Evolutionary conservation across 2,888 invertebrate genomes (phyloP).

Genomic region (Agriopis marginaria): DNA sequence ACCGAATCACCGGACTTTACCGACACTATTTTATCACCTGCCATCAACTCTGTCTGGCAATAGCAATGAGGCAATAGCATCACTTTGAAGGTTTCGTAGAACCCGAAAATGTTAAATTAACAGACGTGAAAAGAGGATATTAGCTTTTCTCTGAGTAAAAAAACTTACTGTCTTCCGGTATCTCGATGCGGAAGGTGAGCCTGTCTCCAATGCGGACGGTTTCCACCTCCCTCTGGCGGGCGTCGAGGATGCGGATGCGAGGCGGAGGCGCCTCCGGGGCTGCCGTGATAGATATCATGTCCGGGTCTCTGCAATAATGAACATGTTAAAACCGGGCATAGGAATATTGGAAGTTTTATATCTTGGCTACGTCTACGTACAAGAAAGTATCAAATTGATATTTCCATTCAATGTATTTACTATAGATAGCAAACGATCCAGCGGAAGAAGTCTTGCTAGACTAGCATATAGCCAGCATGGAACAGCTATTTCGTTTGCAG

Average conservation of each 20-base stretch:
- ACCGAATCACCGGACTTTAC: too few relatives aligned
- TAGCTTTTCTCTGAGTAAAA: background rate
- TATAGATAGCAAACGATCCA: too few relatives aligned
- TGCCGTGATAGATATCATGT: constrained; percentile 98
- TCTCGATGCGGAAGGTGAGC: constrained; percentile 97
- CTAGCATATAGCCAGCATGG: too few relatives aligned
- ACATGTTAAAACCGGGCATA: background rate
- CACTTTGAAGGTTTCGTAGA: background rate
- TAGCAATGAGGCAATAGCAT: background rate
- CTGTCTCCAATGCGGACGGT: constrained; percentile 98
- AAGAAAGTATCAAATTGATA: too few relatives aligned
- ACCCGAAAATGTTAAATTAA: background rate
- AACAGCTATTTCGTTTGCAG: too few relatives aligned
- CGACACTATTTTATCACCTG: too few relatives aligned
- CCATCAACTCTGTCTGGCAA: background rate
- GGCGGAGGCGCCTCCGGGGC: constrained; percentile 98
- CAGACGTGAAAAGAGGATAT: background rate
- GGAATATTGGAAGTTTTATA: background rate
- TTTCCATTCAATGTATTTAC: too few relatives aligned
- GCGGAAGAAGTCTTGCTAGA: too few relatives aligned
- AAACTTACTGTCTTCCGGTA: constrained; percentile 96
- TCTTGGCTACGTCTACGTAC: background rate
- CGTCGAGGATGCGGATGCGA: constrained; percentile 96
- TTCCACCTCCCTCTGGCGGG: constrained; percentile 94
- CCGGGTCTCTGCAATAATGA: constrained; percentile 91